Base-by-base conservation (phyloP, 2,113 vertebrate genomes). In the Paedocypris sp. region DNA sequence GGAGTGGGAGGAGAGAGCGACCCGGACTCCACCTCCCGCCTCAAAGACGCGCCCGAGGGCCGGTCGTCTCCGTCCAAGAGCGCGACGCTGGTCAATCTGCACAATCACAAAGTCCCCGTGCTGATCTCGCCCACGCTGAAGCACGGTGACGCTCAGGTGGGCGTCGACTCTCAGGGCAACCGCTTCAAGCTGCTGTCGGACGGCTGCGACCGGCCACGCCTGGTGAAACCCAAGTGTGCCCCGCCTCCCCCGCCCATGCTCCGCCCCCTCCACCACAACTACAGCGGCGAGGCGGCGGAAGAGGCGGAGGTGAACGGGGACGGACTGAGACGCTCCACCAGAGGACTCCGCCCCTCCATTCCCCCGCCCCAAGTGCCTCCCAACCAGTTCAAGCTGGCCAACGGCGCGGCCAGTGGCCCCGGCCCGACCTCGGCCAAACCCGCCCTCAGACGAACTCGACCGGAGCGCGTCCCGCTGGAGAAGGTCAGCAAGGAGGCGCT, bases 51-150 rank as follows among this genome's bases (percentile, higher is more conserved):
- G n/a, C 79, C 84, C 0, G 93, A 97, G 0, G 84, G 85, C 57
- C 93, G 93, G 92, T 68, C 91, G 0, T 92, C 93, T 42, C 91
- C 94, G 0, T 87, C 81, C 4, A 97, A 93, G 80, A 79, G 78
- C 39, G 79, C 81, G 1, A 72, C 78, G 6, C 77, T 76, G 18
- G 81, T 66, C 20, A 73, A 73, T 3, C 79, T 92, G 66, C 94
- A 97, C 75, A 98, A 96, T 82, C 95, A 99, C 85, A 98, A 97
- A 89, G 95, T 99, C 77, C 93, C 95, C 1, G 95, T 99, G 61
- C 86, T 99, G 45, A 99, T 99, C 79, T 99, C 95, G 4, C 95
- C 94, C 56, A 94, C 93, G 20, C 79, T 92, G 68, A 95, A 94
- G 82, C 90, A 93, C 75, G 88, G 90, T 2, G 94, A 96, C 0